phyloP scores from a whole-genome alignment of 2,113 vertebrate species.

The Rhinichthys klamathensis region DNA sequence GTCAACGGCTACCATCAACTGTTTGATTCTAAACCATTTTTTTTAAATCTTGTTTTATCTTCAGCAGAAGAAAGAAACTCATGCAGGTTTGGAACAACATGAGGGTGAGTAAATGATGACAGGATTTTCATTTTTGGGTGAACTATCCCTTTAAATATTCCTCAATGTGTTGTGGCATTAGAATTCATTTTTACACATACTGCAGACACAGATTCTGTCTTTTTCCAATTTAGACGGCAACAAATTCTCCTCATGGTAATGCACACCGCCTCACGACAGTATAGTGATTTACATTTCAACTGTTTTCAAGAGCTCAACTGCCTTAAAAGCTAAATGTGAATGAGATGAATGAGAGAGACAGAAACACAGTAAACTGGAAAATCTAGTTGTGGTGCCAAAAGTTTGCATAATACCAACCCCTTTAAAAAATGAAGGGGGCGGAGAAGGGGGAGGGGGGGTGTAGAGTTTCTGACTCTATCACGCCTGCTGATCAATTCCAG shows the following conservation, averaged over 20 bases:
- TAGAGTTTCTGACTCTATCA: neutral
- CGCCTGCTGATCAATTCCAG: conserved; percentile 66
- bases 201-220: neutral
- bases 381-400: conserved; percentile 60
- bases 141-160: too few relatives aligned
- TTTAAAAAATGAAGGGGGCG: neutral
- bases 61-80: too few relatives aligned
- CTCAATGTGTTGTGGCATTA: neutral
- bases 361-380: conserved; percentile 57
- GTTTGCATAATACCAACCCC: conserved; percentile 38
- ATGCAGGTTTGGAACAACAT: too few relatives aligned
- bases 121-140: too few relatives aligned
- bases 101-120: too few relatives aligned
- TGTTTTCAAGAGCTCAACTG: conserved; percentile 46
- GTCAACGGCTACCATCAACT: too few relatives aligned
- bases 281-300: conserved; percentile 52
- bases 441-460: neutral
- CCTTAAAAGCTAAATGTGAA: conserved; percentile 44
- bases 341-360: neutral
- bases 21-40: too few relatives aligned
- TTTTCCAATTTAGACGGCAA: neutral
- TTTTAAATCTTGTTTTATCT: too few relatives aligned
- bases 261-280: conserved; percentile 1
- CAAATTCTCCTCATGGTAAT: neutral
- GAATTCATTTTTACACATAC: neutral